Conservation (phyloP, 1,140 invertebrate genomes). For the Potamilus streckersoni region DNA sequence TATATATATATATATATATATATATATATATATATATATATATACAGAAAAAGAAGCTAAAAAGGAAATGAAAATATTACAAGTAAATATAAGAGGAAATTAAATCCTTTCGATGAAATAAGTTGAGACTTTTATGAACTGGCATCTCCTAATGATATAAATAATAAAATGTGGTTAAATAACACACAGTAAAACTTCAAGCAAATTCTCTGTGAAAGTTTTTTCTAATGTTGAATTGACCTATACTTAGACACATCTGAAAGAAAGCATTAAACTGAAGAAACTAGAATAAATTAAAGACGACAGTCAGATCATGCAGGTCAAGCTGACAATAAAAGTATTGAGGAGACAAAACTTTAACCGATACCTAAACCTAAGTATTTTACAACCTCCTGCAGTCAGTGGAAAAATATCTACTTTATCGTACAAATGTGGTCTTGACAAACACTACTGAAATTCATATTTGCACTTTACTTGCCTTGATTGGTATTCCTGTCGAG, state of each 20-base stretch:
- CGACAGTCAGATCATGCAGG: too few relatives aligned
- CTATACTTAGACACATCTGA: not conserved
- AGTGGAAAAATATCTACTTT: not conserved
- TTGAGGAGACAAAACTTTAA: not conserved
- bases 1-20: too few relatives aligned
- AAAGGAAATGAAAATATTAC: too few relatives aligned
- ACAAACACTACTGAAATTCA: not conserved
- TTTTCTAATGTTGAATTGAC: not conserved
- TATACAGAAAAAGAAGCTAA: too few relatives aligned
- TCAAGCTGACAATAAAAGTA: too few relatives aligned
- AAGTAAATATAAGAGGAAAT: too few relatives aligned
- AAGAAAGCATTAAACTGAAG: not conserved
- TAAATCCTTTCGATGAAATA: too few relatives aligned
- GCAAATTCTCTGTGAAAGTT: not conserved
- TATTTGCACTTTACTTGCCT: constrained; percentile 61
- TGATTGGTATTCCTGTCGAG: constrained; percentile 93
- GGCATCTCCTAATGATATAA: too few relatives aligned
- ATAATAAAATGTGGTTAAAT: too few relatives aligned
- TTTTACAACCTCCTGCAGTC: not conserved
- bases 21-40: too few relatives aligned
- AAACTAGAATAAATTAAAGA: not conserved
- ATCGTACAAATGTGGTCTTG: too few relatives aligned
- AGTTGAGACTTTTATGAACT: too few relatives aligned
- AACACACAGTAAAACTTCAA: not conserved
- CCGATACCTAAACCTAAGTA: not conserved